Evolutionary conservation across 1,140 invertebrate genomes (phyloP).

Genomic region (Drosophila cardini): DNA sequence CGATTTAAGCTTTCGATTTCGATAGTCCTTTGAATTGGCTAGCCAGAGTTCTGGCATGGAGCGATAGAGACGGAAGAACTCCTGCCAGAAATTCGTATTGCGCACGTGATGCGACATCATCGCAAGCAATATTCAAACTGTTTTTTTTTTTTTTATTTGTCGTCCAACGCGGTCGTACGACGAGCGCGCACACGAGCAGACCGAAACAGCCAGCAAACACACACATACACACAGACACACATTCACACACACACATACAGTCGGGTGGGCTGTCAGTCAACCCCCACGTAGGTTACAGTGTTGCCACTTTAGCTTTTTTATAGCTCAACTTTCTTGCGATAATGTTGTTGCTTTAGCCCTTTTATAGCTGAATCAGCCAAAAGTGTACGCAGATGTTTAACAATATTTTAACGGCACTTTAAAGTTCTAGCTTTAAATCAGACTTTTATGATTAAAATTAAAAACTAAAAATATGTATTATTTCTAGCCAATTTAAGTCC

Average conservation of each 20-base stretch:
- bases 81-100: conserved; percentile 42
- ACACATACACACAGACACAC: conserved; percentile 1
- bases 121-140: conserved; percentile 20
- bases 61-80: conserved; percentile 62
- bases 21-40: conserved; percentile 49
- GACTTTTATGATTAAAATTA: too few relatives aligned
- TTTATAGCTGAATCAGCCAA: too few relatives aligned
- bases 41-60: conserved; percentile 70
- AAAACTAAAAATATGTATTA: too few relatives aligned
- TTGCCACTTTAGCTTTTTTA: too few relatives aligned
- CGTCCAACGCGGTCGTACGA: conserved; percentile 42
- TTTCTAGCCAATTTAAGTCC: too few relatives aligned
- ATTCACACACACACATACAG: background rate
- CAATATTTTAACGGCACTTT: too few relatives aligned
- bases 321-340: too few relatives aligned
- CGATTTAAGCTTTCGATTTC: conserved; percentile 47
- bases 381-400: too few relatives aligned
- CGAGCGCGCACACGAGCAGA: conserved; percentile 2
- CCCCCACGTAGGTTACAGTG: background rate
- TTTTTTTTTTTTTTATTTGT: conserved; percentile 14
- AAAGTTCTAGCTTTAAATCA: too few relatives aligned
- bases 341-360: too few relatives aligned
- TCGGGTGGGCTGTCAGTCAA: too few relatives aligned
- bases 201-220: background rate
- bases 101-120: conserved; percentile 29